phyloP scores from a whole-genome alignment of 2,113 vertebrate species.

The Halichoeres trimaculatus region DNA sequence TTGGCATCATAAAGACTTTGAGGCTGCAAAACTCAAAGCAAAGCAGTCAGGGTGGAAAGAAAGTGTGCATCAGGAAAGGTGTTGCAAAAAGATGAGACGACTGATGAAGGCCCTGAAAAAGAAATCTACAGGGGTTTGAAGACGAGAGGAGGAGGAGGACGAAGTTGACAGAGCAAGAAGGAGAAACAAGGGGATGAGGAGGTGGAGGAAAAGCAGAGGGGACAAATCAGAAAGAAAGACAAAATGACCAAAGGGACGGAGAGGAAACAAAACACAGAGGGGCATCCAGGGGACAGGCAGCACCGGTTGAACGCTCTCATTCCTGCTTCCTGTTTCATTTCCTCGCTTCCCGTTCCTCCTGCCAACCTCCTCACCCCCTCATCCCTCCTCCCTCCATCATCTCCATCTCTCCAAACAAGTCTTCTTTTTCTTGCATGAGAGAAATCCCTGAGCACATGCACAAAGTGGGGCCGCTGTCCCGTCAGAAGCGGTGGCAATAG shows the following conservation, averaged over 20 bases:
- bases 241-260: neutral
- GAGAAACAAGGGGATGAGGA: neutral
- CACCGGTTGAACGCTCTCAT: slow-evolving; percentile 7
- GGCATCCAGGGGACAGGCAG: slow-evolving; percentile 35
- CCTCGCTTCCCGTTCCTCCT: slow-evolving; percentile 3
- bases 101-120: slow-evolving; percentile 35
- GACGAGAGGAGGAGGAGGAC: neutral
- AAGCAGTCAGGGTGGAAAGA: neutral
- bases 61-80: slow-evolving; percentile 14
- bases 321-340: slow-evolving; percentile 33
- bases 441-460: slow-evolving; percentile 34
- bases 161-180: neutral
- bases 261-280: neutral
- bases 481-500: slow-evolving; percentile 34
- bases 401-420: slow-evolving; percentile 23
- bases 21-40: neutral
- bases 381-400: slow-evolving; percentile 12
- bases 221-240: neutral
- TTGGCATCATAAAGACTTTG: neutral
- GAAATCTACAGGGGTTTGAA: slow-evolving; percentile 35
- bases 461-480: slow-evolving; percentile 36
- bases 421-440: slow-evolving; percentile 6
- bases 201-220: neutral
- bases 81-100: slow-evolving; percentile 37
- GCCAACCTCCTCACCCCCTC: slow-evolving; percentile 27